Conservation (phyloP, 2,797 vertebrate species). For the Peromyscus aztecus region DNA sequence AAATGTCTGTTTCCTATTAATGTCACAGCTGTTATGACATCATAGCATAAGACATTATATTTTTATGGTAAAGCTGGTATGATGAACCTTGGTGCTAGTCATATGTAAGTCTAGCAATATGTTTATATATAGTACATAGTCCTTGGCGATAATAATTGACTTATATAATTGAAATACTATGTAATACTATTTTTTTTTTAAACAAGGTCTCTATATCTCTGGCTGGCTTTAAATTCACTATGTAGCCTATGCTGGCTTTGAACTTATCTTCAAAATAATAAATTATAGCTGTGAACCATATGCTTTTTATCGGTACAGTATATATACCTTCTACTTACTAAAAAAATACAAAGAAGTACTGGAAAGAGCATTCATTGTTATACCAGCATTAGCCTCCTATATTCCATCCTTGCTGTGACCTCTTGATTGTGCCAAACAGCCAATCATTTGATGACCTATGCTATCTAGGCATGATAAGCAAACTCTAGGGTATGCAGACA, state of each 20-base stretch:
- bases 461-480: not conserved
- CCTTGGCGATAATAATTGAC: not conserved
- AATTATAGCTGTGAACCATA: not conserved
- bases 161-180: not conserved
- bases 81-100: not conserved
- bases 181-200: not conserved
- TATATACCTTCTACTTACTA: not conserved
- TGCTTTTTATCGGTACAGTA: not conserved
- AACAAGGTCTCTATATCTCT: not conserved
- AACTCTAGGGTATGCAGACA: too few species aligned
- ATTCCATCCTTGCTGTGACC: not conserved
- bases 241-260: not conserved
- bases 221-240: not conserved
- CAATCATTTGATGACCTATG: not conserved
- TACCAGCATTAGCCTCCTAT: not conserved
- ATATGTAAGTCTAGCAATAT: not conserved
- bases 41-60: not conserved
- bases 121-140: not conserved
- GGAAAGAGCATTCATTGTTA: not conserved
- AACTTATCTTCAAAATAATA: not conserved
- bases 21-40: not conserved
- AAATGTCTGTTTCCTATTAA: not conserved
- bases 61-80: not conserved
- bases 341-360: not conserved
- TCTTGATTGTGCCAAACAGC: not conserved